These are phyloP conservation scores for Ptychobarbus kaznakovi DNA, from an alignment of 2,797 vertebrate genomes.

Conservation along the genomic window DNA sequence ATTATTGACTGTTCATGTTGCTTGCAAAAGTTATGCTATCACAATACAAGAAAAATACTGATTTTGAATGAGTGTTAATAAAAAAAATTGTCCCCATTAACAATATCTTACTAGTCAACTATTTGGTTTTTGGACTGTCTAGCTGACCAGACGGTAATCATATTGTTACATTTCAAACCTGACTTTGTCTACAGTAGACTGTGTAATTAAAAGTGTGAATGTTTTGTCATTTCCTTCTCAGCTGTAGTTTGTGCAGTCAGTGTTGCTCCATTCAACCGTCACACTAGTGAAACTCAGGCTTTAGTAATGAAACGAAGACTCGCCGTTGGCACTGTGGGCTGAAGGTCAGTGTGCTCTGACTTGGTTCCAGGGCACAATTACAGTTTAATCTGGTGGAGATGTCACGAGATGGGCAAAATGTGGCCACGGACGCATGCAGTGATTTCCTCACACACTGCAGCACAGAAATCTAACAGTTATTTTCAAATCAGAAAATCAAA, in stretches of 20 bases:
- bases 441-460: not conserved
- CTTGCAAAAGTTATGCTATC: not conserved
- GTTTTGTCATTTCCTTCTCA: not conserved
- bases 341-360: conserved; percentile 49
- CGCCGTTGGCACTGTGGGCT: not conserved
- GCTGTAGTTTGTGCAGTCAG: not conserved
- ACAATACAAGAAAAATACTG: not conserved
- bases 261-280: not conserved
- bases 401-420: not conserved
- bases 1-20: too few species aligned
- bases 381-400: conserved; percentile 41
- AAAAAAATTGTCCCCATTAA: not conserved
- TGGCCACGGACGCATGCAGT: not conserved
- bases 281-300: conserved; percentile 9
- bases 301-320: not conserved
- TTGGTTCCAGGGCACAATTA: conserved; percentile 39
- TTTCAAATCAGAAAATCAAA: conserved; percentile 29
- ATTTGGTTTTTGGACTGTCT: not conserved
- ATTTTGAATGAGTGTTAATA: not conserved
- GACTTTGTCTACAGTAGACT: not conserved
- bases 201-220: not conserved
- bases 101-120: not conserved
- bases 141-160: not conserved
- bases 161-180: not conserved
- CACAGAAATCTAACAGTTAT: not conserved